Evolutionary conservation across 2,888 invertebrate species (phyloP), one percentile per base, ranked within the genome.

Genomic region (Troglohyphantes excavatus): DNA sequence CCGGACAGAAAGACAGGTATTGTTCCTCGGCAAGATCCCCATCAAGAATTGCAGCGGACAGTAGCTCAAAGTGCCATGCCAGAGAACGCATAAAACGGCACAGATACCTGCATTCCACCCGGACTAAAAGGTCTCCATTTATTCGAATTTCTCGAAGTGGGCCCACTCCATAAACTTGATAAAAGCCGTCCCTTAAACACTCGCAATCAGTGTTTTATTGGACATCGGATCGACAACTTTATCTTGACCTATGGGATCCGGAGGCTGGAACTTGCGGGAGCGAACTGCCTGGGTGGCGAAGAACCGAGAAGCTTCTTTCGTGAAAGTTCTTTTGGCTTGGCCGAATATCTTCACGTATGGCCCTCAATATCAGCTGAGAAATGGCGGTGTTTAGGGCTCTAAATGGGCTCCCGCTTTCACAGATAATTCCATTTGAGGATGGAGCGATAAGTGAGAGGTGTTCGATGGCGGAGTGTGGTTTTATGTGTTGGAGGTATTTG

Each of bases 201-300:
- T 21, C 88, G 88, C 70, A 89, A 89, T 89, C 88, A 89, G 82
- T 89, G 75, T 89, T 89, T 89, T 89, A 89, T 89, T 89, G 63
- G 88, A 89, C 88, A 26, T 76, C 33, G 26, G 61, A 68, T 27
- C 67, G 81, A 89, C 70, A 68, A 61, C 88, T 89, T 89, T 89
- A 89, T 89, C 88, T 89, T 17, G 79, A 11, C 65, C 43, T 73
- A 65, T 79, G 82, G n/a, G 68, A 68, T 29, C 59, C 82, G 61
- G 5, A 67, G 86, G 79, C 79, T 73, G 78, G 33, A 59, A 85
- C n/a, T 85, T 23, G 27, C 67, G 26, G 46, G 46, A 29, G 72
- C 81, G 75, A 43, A 17, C 88, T 59, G 75, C 88, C 39, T 89
- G 88, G 82, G 88, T 89, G 88, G 88, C 59, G 23, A 75, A 33